Percentiles rank a stretch among this genome's conserved stretches.
Conservation (phyloP, 2,113 vertebrate species). For the Mobula hypostoma region DNA sequence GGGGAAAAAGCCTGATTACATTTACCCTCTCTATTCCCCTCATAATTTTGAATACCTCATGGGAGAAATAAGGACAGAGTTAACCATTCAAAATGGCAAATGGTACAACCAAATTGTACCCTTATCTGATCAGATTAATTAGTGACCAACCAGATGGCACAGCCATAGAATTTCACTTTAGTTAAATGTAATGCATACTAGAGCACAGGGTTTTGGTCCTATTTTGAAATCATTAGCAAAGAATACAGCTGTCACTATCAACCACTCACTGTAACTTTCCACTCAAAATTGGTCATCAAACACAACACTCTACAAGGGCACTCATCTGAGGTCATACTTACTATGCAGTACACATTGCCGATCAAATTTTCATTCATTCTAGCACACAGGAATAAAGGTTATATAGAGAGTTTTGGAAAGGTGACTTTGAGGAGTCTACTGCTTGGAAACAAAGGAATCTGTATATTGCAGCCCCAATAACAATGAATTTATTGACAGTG, state of each 20-base stretch:
- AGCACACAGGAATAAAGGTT: not conserved
- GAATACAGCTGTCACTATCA: not conserved
- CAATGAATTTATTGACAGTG: not conserved
- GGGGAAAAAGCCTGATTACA: too few relatives aligned
- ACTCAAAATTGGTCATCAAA: not conserved
- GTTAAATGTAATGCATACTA: not conserved
- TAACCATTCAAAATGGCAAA: not conserved
- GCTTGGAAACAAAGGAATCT: not conserved
- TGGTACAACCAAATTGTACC: not conserved
- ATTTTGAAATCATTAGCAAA: not conserved
- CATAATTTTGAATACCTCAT: not conserved
- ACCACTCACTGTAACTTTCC: not conserved
- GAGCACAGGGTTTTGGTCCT: not conserved
- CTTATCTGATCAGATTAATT: not conserved
- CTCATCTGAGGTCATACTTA: not conserved
- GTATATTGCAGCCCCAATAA: too few relatives aligned
- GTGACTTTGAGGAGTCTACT: not conserved
- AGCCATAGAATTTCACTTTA: not conserved
- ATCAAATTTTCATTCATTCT: not conserved
- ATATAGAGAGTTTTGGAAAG: not conserved
- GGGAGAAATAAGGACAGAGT: not conserved
- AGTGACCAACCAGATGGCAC: not conserved
- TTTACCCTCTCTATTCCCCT: too few relatives aligned
- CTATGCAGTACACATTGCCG: not conserved
- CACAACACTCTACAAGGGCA: not conserved